Conservation (phyloP, 1,140 invertebrate genomes). For the Sarcophaga bullata region DNA sequence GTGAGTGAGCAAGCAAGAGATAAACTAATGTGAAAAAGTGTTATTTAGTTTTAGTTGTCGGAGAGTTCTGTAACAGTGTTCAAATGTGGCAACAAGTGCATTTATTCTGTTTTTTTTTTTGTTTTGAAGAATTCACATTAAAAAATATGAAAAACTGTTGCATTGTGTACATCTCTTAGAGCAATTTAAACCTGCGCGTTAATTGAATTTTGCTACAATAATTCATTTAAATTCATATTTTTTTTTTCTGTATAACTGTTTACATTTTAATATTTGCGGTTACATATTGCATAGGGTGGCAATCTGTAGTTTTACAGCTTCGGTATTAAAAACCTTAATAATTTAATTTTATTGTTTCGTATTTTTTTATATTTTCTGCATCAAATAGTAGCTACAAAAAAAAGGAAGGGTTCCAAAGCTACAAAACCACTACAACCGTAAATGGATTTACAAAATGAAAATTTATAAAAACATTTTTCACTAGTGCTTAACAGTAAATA, state of each 20-base stretch:
- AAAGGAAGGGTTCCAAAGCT: too few species aligned
- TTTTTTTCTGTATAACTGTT: not conserved
- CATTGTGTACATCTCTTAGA: slow-evolving; percentile 10
- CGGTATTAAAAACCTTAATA: not conserved
- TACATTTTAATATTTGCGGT: not conserved
- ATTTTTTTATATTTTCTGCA: not conserved
- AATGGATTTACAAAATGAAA: too few species aligned
- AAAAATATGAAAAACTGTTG: not conserved
- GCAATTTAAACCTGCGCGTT: slow-evolving; percentile 40
- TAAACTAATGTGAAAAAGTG: not conserved
- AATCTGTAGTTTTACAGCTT: not conserved
- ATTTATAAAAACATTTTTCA: too few species aligned
- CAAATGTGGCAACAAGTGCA: slow-evolving; percentile 21
- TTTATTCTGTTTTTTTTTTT: not conserved
- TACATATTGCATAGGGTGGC: not conserved
- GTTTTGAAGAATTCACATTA: not conserved
- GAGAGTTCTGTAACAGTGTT: not conserved
- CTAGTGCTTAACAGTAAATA: too few species aligned
- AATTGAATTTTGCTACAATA: slow-evolving; percentile 31
- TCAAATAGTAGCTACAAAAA: too few species aligned
- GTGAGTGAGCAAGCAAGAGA: not conserved
- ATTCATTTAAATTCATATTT: slow-evolving; percentile 18
- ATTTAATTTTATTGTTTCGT: slow-evolving; percentile 1
- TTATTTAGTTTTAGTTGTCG: too few species aligned
- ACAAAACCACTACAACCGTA: too few species aligned